phyloP scores from a whole-genome alignment of 2,113 vertebrate species.

The Trinectes maculatus region DNA sequence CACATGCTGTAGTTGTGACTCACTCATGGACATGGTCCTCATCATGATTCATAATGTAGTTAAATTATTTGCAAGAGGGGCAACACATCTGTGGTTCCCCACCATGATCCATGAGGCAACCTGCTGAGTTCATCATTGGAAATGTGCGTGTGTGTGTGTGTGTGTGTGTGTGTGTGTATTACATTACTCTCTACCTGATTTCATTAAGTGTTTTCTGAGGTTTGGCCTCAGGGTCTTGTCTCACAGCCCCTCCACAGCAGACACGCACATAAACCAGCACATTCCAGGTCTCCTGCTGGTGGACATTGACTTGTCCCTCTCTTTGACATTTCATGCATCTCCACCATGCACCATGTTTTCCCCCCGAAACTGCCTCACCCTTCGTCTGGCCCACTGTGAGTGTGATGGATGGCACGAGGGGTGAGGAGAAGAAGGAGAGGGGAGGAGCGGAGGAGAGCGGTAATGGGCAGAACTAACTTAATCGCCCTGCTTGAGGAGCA shows the following conservation, averaged over 20 bases:
- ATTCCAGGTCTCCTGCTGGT: neutral
- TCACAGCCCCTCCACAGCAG: neutral
- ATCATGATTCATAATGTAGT: too few species aligned
- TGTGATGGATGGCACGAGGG: constrained; percentile 54
- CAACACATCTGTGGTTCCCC: neutral
- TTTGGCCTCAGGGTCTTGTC: constrained; percentile 2
- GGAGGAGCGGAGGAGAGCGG: constrained; percentile 37
- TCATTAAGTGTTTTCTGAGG: constrained; percentile 30
- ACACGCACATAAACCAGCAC: neutral
- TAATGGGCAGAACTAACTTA: constrained; percentile 78
- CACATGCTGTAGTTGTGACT: neutral
- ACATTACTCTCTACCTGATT: constrained; percentile 18
- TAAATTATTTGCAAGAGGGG: neutral
- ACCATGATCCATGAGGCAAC: constrained; percentile 5
- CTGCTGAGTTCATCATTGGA: constrained; percentile 1
- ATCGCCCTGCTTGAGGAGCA: constrained; percentile 73
- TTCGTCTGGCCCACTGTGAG: constrained; percentile 24
- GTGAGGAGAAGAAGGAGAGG: constrained; percentile 37
- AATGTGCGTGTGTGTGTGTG: neutral
- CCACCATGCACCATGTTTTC: neutral
- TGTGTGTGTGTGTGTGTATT: neutral
- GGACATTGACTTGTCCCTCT: constrained; percentile 8
- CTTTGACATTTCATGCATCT: constrained; percentile 12
- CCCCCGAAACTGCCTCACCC: constrained; percentile 2
- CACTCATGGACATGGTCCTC: neutral